Percentiles rank a stretch among this genome's conserved stretches.
These are phyloP conservation scores for Platycheirus rosarum DNA, from an alignment of 2,888 invertebrate species.

Conservation along the genomic window DNA sequence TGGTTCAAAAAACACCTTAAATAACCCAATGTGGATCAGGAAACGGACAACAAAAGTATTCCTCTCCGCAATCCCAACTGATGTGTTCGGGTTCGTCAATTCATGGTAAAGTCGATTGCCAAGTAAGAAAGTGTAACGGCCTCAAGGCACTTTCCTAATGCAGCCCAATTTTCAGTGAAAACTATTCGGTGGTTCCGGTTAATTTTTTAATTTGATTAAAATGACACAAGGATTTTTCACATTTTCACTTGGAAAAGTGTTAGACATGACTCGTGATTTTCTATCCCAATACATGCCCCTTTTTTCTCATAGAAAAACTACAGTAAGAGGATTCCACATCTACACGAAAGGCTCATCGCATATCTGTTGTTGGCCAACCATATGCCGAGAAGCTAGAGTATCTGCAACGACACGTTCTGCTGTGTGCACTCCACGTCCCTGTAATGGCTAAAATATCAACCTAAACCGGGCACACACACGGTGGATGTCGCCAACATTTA, in stretches of 20 bases:
- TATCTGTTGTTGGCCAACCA: slow-evolving; percentile 45
- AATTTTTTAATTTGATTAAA: no score
- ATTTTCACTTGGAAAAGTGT: neutral
- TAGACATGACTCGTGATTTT: neutral
- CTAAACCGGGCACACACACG: slow-evolving; percentile 41
- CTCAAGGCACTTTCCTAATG: no score
- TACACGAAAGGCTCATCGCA: slow-evolving; percentile 23
- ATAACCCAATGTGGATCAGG: no score
- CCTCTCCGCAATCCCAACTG: no score
- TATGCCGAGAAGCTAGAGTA: slow-evolving; percentile 27
- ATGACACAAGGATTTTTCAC: no score
- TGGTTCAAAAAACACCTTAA: no score
- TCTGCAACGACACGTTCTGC: slow-evolving; percentile 46
- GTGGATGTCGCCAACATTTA: slow-evolving; percentile 66
- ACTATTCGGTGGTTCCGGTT: no score
- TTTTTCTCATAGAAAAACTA: slow-evolving; percentile 5
- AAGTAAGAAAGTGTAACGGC: no score
- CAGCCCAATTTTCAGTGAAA: no score
- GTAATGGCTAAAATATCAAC: slow-evolving; percentile 66
- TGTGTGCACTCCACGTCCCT: slow-evolving; percentile 63
- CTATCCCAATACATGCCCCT: neutral
- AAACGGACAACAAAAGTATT: no score
- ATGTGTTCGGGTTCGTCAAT: no score
- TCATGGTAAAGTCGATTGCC: no score
- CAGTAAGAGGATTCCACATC: neutral